These are phyloP conservation scores for Heteromyza rotundicornis DNA, from an alignment of 2,888 invertebrate species.

Conservation along the genomic window DNA sequence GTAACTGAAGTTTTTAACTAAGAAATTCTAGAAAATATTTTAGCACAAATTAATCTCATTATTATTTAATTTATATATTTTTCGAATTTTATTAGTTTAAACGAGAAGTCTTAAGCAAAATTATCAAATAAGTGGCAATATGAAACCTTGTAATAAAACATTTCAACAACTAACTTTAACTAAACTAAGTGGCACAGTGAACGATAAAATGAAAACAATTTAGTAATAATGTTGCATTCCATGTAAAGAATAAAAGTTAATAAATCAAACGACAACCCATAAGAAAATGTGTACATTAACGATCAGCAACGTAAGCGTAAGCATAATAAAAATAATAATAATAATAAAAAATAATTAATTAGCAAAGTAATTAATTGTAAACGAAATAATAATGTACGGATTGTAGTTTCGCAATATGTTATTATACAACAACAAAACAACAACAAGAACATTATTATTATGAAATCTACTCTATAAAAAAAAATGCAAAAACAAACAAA, in stretches of 20 bases:
- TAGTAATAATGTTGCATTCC: constrained; percentile 52
- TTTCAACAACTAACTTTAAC: neutral
- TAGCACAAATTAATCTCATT: constrained; percentile 37
- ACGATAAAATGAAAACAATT: neutral
- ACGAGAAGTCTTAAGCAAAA: neutral
- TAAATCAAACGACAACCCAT: neutral
- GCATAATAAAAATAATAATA: too few species aligned
- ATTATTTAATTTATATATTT: constrained; percentile 24
- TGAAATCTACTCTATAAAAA: neutral
- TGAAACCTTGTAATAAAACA: neutral
- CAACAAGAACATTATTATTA: constrained; percentile 29
- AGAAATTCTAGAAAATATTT: constrained; percentile 33
- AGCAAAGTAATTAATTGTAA: constrained; percentile 13
- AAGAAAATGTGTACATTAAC: neutral
- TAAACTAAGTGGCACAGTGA: neutral
- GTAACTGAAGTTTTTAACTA: neutral
- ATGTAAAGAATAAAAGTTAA: constrained; percentile 51
- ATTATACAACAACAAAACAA: constrained; percentile 31
- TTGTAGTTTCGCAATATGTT: constrained; percentile 49
- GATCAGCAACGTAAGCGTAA: constrained; percentile 4
- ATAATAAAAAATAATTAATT: too few species aligned
- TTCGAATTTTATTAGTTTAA: neutral
- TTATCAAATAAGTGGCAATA: neutral
- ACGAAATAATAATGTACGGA: constrained; percentile 32
- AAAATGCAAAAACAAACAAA: constrained; percentile 21